These are phyloP conservation scores for Siphlonurus alternatus DNA, from an alignment of 2,888 invertebrate species.

Conservation along the genomic window DNA sequence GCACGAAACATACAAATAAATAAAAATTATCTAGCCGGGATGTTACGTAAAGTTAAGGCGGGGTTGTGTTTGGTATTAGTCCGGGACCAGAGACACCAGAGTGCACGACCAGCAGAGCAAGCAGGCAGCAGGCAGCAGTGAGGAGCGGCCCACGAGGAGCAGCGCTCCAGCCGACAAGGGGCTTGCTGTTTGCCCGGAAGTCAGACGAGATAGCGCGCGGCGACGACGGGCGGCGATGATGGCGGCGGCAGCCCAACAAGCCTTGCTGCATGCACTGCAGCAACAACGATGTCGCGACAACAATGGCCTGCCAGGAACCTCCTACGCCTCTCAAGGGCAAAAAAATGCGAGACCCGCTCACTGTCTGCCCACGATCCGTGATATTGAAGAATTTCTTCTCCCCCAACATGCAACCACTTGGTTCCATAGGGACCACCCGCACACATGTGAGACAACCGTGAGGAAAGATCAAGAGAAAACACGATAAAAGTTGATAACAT, in stretches of 20 bases:
- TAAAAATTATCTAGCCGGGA: too few relatives aligned
- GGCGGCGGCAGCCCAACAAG: background rate
- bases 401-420: background rate
- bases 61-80: too few relatives aligned
- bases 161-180: background rate
- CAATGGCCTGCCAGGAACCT: background rate
- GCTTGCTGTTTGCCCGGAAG: conserved; percentile 1
- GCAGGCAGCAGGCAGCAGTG: background rate
- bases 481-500: too few relatives aligned
- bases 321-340: background rate
- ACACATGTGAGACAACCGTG: too few relatives aligned
- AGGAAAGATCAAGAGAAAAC: too few relatives aligned
- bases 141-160: background rate
- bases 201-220: background rate
- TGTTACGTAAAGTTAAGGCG: too few relatives aligned
- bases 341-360: background rate
- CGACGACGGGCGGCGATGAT: background rate
- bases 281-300: too few relatives aligned
- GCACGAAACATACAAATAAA: too few relatives aligned
- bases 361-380: too few relatives aligned
- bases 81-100: background rate
- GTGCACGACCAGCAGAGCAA: background rate
- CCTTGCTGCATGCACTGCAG: background rate
- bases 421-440: background rate
- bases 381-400: background rate